Base-by-base conservation (phyloP, 2,888 invertebrate species). In the Temnothorax rugatulus region DNA sequence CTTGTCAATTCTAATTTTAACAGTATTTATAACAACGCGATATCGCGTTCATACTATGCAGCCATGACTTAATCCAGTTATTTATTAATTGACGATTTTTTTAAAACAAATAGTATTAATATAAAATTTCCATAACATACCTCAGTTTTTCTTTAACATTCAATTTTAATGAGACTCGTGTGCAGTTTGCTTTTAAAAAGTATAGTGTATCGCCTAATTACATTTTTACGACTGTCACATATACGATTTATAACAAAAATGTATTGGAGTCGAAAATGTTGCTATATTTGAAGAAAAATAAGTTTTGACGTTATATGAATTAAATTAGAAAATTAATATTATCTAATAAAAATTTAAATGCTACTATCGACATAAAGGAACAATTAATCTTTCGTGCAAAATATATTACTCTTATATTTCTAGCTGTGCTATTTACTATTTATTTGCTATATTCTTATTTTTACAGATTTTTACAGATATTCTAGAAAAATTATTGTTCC, bases 91-190 rank as follows among this genome's bases (percentile, higher is more conserved):
- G n/a, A 59, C 0, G 5, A n/a, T 44, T 47, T 75, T 74, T 74
- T 29, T 0, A 2, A 15, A 29, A 44, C 4, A 74, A 47, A 59
- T 41, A 41, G 4, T 4, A n/a, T 38, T 11, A 74, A 44, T 25
- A 4, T 3, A 2, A 44, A 75, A 8, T 74, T 29, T 41, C 8
- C 0, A 4, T 74, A 29, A 74, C 8, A 4, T 61, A 7, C 44
- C 25, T 59, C n/a, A 18, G 8, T 74, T 44, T 74, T 74, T 18
- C 0, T 29, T 74, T 74, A n/a, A 25, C 29, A 15, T 73, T 25
- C 15, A 9, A 7, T 41, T 25, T 59, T 44, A 74, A 59, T 15
- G 8, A 59, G 13, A 74, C 4, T 29, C 4, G 13, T 68, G 1
- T 18, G 13, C 18, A 25, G 8, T 52, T 74, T 0, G 2, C 29